Percentiles rank a stretch among this genome's conserved stretches.
phyloP scores from a whole-genome alignment of 2,888 invertebrate genomes.

The Bembecia ichneumoniformis region DNA sequence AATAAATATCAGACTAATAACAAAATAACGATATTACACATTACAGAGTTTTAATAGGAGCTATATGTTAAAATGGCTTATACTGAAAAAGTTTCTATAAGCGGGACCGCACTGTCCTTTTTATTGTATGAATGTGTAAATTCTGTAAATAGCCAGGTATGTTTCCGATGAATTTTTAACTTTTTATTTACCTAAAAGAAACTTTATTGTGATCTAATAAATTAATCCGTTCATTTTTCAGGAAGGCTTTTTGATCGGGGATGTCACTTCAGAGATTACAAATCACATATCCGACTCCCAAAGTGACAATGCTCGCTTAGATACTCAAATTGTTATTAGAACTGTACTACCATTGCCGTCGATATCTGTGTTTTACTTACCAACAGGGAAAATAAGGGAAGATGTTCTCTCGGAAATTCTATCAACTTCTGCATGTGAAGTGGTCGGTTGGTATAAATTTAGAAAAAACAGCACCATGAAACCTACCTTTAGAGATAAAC shows the following conservation, averaged over 20 bases:
- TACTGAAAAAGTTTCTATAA: constrained; percentile 66
- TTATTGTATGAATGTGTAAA: constrained; percentile 78
- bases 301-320: constrained; percentile 73
- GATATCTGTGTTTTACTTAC: constrained; percentile 70
- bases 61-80: constrained; percentile 37
- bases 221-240: constrained; percentile 29
- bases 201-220: neutral
- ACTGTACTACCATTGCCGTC: constrained; percentile 74
- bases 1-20: too few species aligned
- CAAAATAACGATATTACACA: too few species aligned
- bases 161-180: constrained; percentile 8
- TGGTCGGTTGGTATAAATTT: constrained; percentile 80
- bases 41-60: neutral
- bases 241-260: constrained; percentile 78
- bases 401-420: constrained; percentile 68
- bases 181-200: constrained; percentile 2
- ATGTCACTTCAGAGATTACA: constrained; percentile 74
- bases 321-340: constrained; percentile 74
- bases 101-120: constrained; percentile 77
- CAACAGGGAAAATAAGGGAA: constrained; percentile 70
- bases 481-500: constrained; percentile 75
- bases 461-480: constrained; percentile 66
- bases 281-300: constrained; percentile 80
- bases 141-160: constrained; percentile 74
- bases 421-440: constrained; percentile 63